These are phyloP conservation scores for Austrolebias charrua DNA, from an alignment of 2,797 vertebrate species.

Conservation along the genomic window DNA sequence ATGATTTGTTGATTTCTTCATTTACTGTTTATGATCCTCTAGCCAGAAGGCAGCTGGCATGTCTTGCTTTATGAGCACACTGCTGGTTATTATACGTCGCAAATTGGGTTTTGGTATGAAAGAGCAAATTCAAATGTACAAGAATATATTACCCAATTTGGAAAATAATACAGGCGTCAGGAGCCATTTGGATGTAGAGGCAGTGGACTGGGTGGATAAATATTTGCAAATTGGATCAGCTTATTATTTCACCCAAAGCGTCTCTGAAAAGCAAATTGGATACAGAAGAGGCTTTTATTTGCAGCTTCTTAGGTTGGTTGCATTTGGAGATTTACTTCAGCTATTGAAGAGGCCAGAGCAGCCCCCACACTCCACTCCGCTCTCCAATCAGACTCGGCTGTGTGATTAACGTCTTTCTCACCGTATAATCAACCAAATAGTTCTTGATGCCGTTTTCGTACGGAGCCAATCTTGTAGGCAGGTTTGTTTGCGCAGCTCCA, in stretches of 20 bases:
- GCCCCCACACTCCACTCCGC: slow-evolving; percentile 52
- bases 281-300: slow-evolving; percentile 74
- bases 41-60: slow-evolving; percentile 38
- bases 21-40: slow-evolving; percentile 50
- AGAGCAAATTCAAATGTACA: slow-evolving; percentile 71
- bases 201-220: slow-evolving; percentile 75
- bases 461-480: slow-evolving; percentile 42
- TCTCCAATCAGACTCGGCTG: slow-evolving; percentile 60
- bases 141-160: slow-evolving; percentile 75
- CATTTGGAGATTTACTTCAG: slow-evolving; percentile 72
- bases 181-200: slow-evolving; percentile 68
- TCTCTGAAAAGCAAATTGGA: slow-evolving; percentile 77
- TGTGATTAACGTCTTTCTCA: slow-evolving; percentile 70
- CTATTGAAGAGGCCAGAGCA: slow-evolving; percentile 63
- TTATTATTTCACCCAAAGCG: slow-evolving; percentile 80
- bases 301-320: slow-evolving; percentile 71
- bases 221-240: slow-evolving; percentile 80
- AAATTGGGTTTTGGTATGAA: slow-evolving; percentile 67
- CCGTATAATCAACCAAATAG: slow-evolving; percentile 59
- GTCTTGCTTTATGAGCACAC: slow-evolving; percentile 50
- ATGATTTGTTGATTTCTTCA: slow-evolving; percentile 49
- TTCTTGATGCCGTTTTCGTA: slow-evolving; percentile 55
- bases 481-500: slow-evolving; percentile 11
- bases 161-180: slow-evolving; percentile 65
- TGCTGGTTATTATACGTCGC: slow-evolving; percentile 62